Evolutionary conservation across 2,113 vertebrate species (phyloP).

Genomic region (Gallinago paraguaiae): DNA sequence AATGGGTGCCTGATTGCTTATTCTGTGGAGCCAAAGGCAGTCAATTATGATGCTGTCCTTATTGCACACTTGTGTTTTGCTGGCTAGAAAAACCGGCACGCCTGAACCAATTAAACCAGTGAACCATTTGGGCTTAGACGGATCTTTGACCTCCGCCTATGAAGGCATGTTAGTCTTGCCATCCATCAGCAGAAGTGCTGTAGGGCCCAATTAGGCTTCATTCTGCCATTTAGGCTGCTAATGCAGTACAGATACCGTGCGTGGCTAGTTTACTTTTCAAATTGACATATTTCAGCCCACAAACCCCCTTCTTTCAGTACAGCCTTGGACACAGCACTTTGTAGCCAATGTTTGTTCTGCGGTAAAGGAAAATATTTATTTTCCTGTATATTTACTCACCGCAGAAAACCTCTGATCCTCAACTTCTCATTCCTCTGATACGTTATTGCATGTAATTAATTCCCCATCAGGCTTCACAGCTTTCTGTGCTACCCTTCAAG

Average conservation of each 20-base stretch:
- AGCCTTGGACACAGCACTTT: neutral
- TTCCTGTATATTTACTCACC: neutral
- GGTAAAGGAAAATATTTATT: neutral
- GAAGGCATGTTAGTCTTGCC: neutral
- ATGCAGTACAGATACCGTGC: neutral
- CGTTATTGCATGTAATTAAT: neutral
- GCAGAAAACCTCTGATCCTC: neutral
- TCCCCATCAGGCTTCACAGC: neutral
- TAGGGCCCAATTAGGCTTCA: slow-evolving; percentile 13
- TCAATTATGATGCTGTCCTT: neutral
- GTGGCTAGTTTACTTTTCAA: neutral
- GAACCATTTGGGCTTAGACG: neutral
- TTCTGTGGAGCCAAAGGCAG: neutral
- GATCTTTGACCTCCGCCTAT: slow-evolving; percentile 26
- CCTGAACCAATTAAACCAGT: slow-evolving; percentile 33
- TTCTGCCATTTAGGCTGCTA: neutral
- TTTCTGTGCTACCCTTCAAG: neutral
- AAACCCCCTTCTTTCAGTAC: neutral
- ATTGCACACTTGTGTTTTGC: neutral
- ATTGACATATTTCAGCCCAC: neutral
- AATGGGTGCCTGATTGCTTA: neutral
- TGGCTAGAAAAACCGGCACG: neutral
- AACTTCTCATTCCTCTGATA: neutral
- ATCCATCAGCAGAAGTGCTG: neutral
- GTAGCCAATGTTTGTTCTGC: neutral